Base-by-base conservation (phyloP, 2,888 invertebrate species). In the Hedychridium roseum region DNA sequence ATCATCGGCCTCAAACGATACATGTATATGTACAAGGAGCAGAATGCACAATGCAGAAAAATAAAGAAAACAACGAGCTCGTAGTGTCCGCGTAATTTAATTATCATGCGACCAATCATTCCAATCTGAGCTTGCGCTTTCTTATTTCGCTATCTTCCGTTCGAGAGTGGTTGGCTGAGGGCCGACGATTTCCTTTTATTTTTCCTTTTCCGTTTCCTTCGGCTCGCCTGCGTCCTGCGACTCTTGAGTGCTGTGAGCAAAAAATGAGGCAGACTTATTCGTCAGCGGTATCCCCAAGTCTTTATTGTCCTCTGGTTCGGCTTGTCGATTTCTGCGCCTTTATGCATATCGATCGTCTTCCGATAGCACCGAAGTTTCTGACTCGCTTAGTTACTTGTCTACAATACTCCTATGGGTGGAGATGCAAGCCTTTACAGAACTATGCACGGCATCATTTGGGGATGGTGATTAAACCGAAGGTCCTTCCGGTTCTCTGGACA, bases 281-380 rank as follows among this genome's bases (percentile, higher is more conserved):
- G 14, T 38, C 21, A 30, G 15, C 26, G 26, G 43, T 6, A 45
- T 50, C 36, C 12, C 38, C 27, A n/a, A n/a, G 39, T 34, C 50
- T 57, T 57, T 60, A 60, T 60, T 50, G 42, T 46, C 36, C 31
- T 38, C 31, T 50, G 47, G 39, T 46, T n/a, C 54, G 37, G 28
- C 32, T 28, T 42, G 44, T 43, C 27, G 44, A 57, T 59, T 49
- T 54, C 35, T 44, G 43, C 54, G 38, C 43, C 23, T 46, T 51
- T 39, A 38, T n/a, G n/a, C 39, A 57, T 51, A 60, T 60, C 50
- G 45, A 50, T 50, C 28, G 21, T 17, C 31, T 34, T 14, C n/a
- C 34, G 27, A 50, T 37, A 41, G 37, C n/a, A n/a, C n/a, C n/a
- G n/a, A n/a, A n/a, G n/a, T n/a, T n/a, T n/a, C n/a, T n/a, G n/a